A percentile compares a stretch with the other conserved stretches of the same genome.
These are phyloP conservation scores for Zapus hudsonius DNA, from an alignment of 2,113 vertebrate species.

Conservation along the genomic window DNA sequence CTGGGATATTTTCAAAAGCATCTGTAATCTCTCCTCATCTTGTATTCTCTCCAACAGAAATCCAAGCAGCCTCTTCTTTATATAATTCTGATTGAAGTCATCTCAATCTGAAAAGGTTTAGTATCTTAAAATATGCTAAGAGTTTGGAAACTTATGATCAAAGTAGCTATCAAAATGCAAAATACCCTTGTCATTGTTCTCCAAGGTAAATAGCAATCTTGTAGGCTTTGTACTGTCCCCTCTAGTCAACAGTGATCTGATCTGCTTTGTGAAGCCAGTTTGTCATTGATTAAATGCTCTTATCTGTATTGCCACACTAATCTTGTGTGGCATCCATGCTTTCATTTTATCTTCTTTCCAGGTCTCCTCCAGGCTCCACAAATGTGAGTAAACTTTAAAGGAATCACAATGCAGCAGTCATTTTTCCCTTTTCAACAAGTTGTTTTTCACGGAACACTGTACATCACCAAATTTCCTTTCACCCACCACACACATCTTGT, in stretches of 20 bases:
- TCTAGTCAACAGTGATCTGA: conserved; percentile 65
- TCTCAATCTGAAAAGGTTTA: conserved; percentile 66
- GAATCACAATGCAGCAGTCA: conserved; percentile 32
- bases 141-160: conserved; percentile 71
- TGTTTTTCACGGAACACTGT: conserved; percentile 14
- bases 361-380: conserved; percentile 65
- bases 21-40: conserved; percentile 65
- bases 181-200: conserved; percentile 73
- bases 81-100: conserved; percentile 70
- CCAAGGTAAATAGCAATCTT: conserved; percentile 63
- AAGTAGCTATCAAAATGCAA: conserved; percentile 70
- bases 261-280: conserved; percentile 49
- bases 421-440: conserved; percentile 13
- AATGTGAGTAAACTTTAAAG: conserved; percentile 71
- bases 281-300: conserved; percentile 75
- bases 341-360: conserved; percentile 76
- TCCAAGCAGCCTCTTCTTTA: conserved; percentile 24
- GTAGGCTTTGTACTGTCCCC: conserved; percentile 45
- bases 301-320: conserved; percentile 72
- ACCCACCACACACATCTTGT: background rate
- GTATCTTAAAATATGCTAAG: conserved; percentile 66
- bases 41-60: conserved; percentile 56
- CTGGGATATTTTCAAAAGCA: conserved; percentile 58
- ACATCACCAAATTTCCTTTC: background rate
- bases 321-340: conserved; percentile 69